A percentile compares a stretch with the other conserved stretches of the same genome.
Conservation (phyloP, 2,888 invertebrate genomes). For the Mycalesis mineus region DNA sequence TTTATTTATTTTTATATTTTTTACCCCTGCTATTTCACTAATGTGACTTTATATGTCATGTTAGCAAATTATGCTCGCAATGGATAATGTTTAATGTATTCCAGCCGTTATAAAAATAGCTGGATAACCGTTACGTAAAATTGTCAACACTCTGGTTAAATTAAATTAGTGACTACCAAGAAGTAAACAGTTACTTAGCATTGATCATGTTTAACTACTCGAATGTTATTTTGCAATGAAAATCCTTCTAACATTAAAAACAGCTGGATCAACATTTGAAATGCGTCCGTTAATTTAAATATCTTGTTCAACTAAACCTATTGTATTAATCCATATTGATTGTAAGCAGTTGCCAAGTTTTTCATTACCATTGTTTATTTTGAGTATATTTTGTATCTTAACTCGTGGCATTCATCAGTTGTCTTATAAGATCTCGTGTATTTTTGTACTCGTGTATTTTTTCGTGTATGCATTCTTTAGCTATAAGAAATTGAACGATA, state of each 20-base stretch:
- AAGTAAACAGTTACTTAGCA: constrained; percentile 6
- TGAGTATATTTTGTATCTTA: neutral
- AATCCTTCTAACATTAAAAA: constrained; percentile 8
- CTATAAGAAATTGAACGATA: neutral
- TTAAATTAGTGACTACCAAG: constrained; percentile 19
- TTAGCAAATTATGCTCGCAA: neutral
- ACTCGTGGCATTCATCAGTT: no score
- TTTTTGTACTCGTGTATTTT: no score
- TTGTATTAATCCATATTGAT: neutral
- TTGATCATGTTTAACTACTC: no score
- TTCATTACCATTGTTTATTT: neutral
- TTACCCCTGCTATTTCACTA: neutral
- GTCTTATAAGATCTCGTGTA: no score
- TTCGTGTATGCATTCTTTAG: no score
- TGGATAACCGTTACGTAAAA: constrained; percentile 5
- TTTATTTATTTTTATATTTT: constrained; percentile 1
- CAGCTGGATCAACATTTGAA: constrained; percentile 20
- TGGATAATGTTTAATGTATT: neutral
- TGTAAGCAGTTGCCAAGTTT: no score
- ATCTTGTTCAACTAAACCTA: neutral
- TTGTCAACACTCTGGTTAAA: constrained; percentile 15
- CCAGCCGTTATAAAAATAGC: neutral
- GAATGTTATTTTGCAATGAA: neutral
- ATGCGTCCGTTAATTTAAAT: neutral
- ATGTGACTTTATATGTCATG: neutral